Percentiles rank a stretch among this genome's conserved stretches.
Evolutionary conservation across 2,888 invertebrate species (phyloP).

Genomic region (Brachylomia viminalis): DNA sequence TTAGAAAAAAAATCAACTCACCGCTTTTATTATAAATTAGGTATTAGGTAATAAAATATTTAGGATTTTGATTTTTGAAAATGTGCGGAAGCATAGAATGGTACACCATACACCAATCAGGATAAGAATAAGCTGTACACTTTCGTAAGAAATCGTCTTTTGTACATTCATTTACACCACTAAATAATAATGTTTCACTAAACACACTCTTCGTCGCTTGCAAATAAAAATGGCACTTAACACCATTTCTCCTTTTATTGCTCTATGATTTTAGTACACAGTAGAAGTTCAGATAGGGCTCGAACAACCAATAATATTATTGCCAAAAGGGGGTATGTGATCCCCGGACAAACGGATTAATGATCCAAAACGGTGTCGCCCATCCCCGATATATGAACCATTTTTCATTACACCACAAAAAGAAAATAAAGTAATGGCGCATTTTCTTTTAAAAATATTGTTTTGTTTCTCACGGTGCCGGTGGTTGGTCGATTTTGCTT

Average conservation of each 20-base stretch:
- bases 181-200: neutral
- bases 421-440: constrained; percentile 25
- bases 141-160: too few relatives aligned
- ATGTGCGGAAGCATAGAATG: neutral
- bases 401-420: constrained; percentile 49
- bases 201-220: neutral
- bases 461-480: constrained; percentile 6
- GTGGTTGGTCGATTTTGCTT: constrained; percentile 25
- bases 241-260: constrained; percentile 13
- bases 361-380: constrained; percentile 46
- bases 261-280: constrained; percentile 44
- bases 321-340: constrained; percentile 58
- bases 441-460: constrained; percentile 24
- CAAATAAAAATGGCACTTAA: constrained; percentile 18
- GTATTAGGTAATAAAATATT: too few relatives aligned
- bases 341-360: constrained; percentile 62
- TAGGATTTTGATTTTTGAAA: neutral
- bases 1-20: too few relatives aligned
- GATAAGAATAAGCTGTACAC: neutral
- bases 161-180: too few relatives aligned
- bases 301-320: constrained; percentile 55
- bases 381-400: constrained; percentile 42
- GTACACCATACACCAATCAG: neutral
- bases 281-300: constrained; percentile 31
- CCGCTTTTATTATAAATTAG: neutral